Evolutionary conservation across 1,140 invertebrate genomes (phyloP).

Genomic region (Matsumurasca onukii): DNA sequence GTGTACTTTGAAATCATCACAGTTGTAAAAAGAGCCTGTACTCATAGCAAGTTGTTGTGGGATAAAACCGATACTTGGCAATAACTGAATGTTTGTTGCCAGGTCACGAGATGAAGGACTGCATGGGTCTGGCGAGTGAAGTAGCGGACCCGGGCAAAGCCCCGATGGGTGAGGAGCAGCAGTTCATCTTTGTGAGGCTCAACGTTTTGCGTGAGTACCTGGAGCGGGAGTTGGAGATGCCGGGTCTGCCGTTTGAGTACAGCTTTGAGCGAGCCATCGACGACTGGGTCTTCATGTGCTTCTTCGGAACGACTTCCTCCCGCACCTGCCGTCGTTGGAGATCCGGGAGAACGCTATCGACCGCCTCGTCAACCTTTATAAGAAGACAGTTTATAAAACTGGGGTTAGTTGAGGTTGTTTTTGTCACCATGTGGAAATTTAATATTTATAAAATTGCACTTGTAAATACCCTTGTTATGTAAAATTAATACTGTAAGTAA

Average conservation of each 20-base stretch:
- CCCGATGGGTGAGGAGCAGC: slow-evolving; percentile 61
- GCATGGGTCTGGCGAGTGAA: slow-evolving; percentile 60
- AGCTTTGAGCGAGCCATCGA: slow-evolving; percentile 90
- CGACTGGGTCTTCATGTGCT: slow-evolving; percentile 99
- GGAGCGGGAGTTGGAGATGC: slow-evolving; percentile 88
- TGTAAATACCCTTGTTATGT: too few relatives aligned
- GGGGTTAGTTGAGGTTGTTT: slow-evolving; percentile 64
- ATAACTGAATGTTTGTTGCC: too few relatives aligned
- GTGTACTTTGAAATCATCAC: too few relatives aligned
- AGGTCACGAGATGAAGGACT: slow-evolving; percentile 97
- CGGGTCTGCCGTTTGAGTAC: slow-evolving; percentile 88
- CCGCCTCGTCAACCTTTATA: slow-evolving; percentile 90
- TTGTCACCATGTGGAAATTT: too few relatives aligned
- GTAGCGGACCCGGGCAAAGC: slow-evolving; percentile 43
- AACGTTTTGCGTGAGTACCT: slow-evolving; percentile 95
- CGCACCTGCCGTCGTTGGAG: slow-evolving; percentile 97
- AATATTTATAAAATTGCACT: too few relatives aligned
- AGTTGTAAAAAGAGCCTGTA: too few relatives aligned
- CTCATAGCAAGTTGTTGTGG: too few relatives aligned
- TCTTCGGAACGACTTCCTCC: slow-evolving; percentile 99
- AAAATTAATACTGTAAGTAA: too few relatives aligned
- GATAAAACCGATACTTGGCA: too few relatives aligned
- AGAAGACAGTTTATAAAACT: slow-evolving; percentile 92
- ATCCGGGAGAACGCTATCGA: slow-evolving; percentile 98
- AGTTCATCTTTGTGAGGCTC: slow-evolving; percentile 89